Conservation (phyloP, 2,888 invertebrate species). For the Arctia plantaginis region DNA sequence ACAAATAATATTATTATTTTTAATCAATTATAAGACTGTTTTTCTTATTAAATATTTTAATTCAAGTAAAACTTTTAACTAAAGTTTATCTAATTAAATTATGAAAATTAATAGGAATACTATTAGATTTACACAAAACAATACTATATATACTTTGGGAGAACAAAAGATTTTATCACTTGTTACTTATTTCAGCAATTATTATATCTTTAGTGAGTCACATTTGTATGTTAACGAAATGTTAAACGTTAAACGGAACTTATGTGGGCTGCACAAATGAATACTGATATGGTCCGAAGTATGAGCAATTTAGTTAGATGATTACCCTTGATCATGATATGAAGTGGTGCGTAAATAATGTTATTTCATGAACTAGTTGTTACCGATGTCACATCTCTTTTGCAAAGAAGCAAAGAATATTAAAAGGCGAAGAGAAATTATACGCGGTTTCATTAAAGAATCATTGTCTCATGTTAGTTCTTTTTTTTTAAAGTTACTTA, state of each 20-base stretch:
- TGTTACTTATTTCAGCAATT: background rate
- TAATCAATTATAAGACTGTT: background rate
- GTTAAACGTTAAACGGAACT: slow-evolving; percentile 10
- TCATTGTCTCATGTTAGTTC: background rate
- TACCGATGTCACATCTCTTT: slow-evolving; percentile 52
- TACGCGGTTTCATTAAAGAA: background rate
- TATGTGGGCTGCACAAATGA: slow-evolving; percentile 25
- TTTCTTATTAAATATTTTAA: background rate
- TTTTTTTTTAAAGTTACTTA: background rate
- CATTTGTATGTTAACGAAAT: slow-evolving; percentile 25
- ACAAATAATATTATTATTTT: background rate
- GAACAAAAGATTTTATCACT: background rate
- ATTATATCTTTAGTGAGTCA: slow-evolving; percentile 10
- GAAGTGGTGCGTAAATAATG: slow-evolving; percentile 36
- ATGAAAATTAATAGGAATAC: background rate
- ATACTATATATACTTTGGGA: background rate
- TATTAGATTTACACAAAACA: background rate
- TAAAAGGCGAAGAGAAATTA: slow-evolving; percentile 4
- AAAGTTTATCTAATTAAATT: background rate
- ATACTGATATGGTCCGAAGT: slow-evolving; percentile 23
- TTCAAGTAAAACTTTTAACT: background rate
- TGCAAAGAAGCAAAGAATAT: slow-evolving; percentile 8
- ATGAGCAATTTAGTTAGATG: slow-evolving; percentile 32
- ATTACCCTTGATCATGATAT: slow-evolving; percentile 41
- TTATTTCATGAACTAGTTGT: slow-evolving; percentile 31